These are phyloP conservation scores for Carlito syrichta DNA, from an alignment of 2,113 vertebrate genomes.

Conservation along the genomic window DNA sequence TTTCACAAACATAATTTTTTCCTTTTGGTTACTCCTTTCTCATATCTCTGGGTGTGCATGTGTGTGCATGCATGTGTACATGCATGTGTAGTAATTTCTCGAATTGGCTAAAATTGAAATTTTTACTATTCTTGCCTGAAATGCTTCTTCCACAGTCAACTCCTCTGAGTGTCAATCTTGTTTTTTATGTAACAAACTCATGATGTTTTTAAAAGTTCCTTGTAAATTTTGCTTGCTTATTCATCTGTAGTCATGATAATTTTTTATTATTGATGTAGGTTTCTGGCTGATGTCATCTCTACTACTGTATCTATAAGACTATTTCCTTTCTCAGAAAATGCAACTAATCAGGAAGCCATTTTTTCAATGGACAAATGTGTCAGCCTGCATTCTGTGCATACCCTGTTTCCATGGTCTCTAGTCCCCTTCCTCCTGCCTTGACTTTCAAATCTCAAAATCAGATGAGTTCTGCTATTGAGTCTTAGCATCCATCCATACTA, in stretches of 20 bases:
- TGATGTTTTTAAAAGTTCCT: background rate
- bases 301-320: background rate
- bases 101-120: background rate
- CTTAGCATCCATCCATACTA: background rate
- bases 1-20: background rate
- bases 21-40: background rate
- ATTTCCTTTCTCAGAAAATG: background rate
- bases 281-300: background rate
- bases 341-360: background rate
- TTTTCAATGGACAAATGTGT: background rate
- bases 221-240: background rate
- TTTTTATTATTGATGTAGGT: background rate
- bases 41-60: background rate
- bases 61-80: fast-evolving
- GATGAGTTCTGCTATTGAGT: background rate
- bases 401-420: too few relatives aligned
- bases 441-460: background rate
- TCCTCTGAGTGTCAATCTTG: background rate
- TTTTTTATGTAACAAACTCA: background rate
- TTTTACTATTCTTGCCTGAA: background rate
- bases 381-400: too few relatives aligned
- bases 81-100: background rate
- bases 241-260: background rate
- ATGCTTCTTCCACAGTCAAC: background rate
- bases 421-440: background rate